Base-by-base conservation (phyloP, 2,888 invertebrate genomes). In the Parnassius orleans region DNA sequence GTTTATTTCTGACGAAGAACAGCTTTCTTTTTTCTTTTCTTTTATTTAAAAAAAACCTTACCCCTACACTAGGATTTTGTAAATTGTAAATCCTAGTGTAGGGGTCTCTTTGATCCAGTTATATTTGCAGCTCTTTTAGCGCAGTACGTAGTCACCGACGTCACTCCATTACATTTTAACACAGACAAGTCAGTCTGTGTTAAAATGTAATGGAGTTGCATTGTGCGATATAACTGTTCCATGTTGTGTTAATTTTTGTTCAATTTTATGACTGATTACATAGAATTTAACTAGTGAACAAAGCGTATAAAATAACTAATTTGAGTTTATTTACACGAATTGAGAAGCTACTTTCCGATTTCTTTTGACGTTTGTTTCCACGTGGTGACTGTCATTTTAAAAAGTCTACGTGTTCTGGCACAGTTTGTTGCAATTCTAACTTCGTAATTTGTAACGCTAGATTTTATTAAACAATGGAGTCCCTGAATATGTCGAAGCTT, bases 351-450 rank as follows among this genome's bases (percentile, higher is more conserved):
- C 73, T 72, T 67, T 71, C 68, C 70, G 65, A 68, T 69, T 75
- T 68, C 74, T 74, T 80, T 81, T 90, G 90, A 89, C 90, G 81
- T 78, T 83, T 78, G 77, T 84, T 83, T 89, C 90, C 90, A 90
- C 90, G 90, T 90, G 90, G 89, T 90, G 83, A 73, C 77, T 78
- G 90, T 86, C 88, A 88, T 63, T 74, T 72, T 75, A 72, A 54
- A 75, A 71, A 75, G 87, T 87, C 83, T 84, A 90, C 90, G 90
- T 90, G 90, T 87, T 70, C 72, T 78, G 73, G 77, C 69, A 70
- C 71, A 68, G 63, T 71, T 73, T 74, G 75, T 70, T 69, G 55
- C 33, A 33, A 33, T 33, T 33, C 33, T 33, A 7, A 33, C 33
- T 33, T 33, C 33, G 33, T 33, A 33, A 33, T 33, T 33, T 5